A percentile compares a stretch with the other conserved stretches of the same genome.
These are phyloP conservation scores for Microtus pennsylvanicus DNA, from an alignment of 2,113 vertebrate species.

Conservation along the genomic window DNA sequence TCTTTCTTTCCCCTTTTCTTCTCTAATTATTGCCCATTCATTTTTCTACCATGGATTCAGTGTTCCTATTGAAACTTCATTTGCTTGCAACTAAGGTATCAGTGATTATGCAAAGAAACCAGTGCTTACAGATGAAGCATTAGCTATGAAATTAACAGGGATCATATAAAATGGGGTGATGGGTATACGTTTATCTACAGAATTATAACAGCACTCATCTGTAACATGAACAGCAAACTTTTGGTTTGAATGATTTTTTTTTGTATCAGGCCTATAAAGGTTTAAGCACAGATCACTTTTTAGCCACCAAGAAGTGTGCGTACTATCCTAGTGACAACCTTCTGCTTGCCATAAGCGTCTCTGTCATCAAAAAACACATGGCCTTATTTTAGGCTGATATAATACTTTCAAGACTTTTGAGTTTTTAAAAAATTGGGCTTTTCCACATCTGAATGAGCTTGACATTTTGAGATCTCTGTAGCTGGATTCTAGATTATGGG, in stretches of 20 bases:
- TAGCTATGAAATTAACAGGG: not conserved
- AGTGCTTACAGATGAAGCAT: not conserved
- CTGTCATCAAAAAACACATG: conserved; percentile 5
- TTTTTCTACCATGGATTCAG: not conserved
- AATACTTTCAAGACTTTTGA: conserved; percentile 51
- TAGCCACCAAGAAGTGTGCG: not conserved
- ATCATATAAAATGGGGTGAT: not conserved
- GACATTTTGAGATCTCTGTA: conserved; percentile 68
- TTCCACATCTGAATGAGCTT: conserved; percentile 43
- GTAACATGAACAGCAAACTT: not conserved
- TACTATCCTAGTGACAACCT: not conserved
- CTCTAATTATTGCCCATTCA: not conserved
- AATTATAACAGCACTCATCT: not conserved
- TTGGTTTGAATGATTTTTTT: not conserved
- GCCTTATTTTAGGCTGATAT: conserved; percentile 29
- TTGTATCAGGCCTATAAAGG: not conserved
- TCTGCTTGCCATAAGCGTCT: not conserved
- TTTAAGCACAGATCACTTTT: not conserved
- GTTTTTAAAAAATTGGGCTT: not conserved
- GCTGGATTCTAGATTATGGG: conserved; percentile 44
- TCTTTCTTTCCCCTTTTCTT: not conserved
- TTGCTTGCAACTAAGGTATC: not conserved
- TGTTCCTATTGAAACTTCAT: not conserved
- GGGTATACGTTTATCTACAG: not conserved
- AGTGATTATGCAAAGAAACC: not conserved